Evolutionary conservation across 1,140 invertebrate genomes (phyloP), one percentile per base, ranked within the genome.

Genomic region (Paramacrobiotus metropolitanus): DNA sequence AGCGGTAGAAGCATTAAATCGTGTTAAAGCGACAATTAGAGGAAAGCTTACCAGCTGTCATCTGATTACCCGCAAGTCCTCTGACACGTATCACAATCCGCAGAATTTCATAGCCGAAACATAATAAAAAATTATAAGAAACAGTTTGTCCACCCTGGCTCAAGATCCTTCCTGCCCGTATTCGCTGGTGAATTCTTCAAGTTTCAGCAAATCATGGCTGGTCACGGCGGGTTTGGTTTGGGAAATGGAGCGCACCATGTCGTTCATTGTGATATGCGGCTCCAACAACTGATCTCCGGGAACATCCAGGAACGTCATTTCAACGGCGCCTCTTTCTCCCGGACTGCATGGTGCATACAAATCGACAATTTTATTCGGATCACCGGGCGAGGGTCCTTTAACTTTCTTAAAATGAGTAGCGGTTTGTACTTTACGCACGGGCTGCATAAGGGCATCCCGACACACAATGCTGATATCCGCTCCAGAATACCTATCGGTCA

Each of bases 391-490:
- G 1, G 89, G 89, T 18, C 91, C 93, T 55, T 80, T 72, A 1
- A 93, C 81, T 65, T 65, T 81, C 72, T 86, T 85, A 70, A 96
- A 96, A 73, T 95, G 91, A 31, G 95, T 99, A 1, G 95, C 94
- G 1, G 83, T 89, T 74, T 98, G 95, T 0, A 99, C 91, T 78
- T 95, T 94, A 62, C 94, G 79, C 0, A 99, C 91, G 2, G 95
- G 95, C 69, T 97, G 89, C 93, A 98, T 98, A 1, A 99, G 75
- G 2, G 95, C 90, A 77, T 99, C 95, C 63, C 92, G 77, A 1
- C 98, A 93, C 44, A 99, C 85, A 73, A 98, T 90, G 70, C 86
- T 88, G 65, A 99, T 96, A 80, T 99, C 95, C 68, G 94, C 92
- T 64, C 94, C 95, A 29, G 94, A 98, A 74, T 93, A 97, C 44